Evolutionary conservation across 2,797 vertebrate species (phyloP).

Genomic region (Characodon lateralis): DNA sequence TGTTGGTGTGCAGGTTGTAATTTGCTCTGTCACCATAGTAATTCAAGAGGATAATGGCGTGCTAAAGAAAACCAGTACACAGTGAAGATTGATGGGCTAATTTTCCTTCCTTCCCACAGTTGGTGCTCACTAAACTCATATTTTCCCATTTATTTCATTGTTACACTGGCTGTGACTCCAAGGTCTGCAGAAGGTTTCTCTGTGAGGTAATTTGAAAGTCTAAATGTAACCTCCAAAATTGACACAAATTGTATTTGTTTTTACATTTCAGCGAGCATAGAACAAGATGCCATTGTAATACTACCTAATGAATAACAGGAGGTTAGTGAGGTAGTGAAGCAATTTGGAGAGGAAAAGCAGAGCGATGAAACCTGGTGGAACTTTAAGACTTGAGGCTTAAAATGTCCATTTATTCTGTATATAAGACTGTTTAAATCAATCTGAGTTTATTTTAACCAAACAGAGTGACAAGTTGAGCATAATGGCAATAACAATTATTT

Average conservation of each 20-base stretch:
- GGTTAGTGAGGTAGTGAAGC: constrained; percentile 12
- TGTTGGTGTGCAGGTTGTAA: constrained; percentile 55
- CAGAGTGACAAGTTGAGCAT: background rate
- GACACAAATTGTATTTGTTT: constrained; percentile 16
- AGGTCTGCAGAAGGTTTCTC: constrained; percentile 12
- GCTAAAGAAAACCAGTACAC: constrained; percentile 41
- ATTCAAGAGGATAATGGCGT: constrained; percentile 54
- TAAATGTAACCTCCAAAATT: constrained; percentile 11
- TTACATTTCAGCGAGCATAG: constrained; percentile 26
- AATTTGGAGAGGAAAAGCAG: background rate
- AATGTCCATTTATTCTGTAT: background rate
- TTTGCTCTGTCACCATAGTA: constrained; percentile 65
- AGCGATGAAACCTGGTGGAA: background rate
- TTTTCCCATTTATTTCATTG: constrained; percentile 30
- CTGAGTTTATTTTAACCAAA: background rate
- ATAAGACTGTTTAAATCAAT: background rate
- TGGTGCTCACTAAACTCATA: constrained; percentile 34
- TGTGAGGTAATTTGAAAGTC: constrained; percentile 31
- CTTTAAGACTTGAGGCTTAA: background rate
- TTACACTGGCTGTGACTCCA: constrained; percentile 1
- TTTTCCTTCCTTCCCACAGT: constrained; percentile 19
- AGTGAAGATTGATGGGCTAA: constrained; percentile 40
- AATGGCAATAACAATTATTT: background rate
- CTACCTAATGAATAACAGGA: constrained; percentile 18
- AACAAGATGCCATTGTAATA: constrained; percentile 20